Conservation (phyloP, 2,797 vertebrate genomes). For the Anisognathus igniventris region DNA sequence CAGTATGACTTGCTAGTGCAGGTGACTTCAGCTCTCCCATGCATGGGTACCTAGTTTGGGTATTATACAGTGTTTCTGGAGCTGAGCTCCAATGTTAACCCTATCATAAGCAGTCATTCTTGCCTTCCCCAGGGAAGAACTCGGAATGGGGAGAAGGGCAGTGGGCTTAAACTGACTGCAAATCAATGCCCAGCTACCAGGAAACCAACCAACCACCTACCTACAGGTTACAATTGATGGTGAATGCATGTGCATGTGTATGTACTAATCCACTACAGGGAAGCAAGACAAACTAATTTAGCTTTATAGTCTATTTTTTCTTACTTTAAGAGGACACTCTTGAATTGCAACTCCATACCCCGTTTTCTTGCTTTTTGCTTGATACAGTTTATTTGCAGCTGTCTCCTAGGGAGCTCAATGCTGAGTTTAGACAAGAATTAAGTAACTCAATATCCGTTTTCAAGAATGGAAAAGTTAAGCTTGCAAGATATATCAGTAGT, state of each 20-base stretch:
- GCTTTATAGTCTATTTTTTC: not conserved
- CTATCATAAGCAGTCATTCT: not conserved
- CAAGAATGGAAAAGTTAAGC: not conserved
- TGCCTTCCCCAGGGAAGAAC: not conserved
- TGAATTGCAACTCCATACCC: not conserved
- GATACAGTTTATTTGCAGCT: not conserved
- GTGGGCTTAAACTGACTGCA: not conserved
- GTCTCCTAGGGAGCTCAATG: not conserved
- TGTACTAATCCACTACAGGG: not conserved
- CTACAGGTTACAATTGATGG: not conserved
- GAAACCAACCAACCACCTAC: not conserved
- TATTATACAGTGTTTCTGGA: not conserved
- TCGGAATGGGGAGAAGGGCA: not conserved
- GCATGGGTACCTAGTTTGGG: not conserved
- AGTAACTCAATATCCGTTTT: not conserved
- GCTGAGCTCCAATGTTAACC: not conserved
- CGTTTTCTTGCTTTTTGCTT: not conserved
- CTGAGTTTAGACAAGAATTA: not conserved
- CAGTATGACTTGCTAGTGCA: not conserved
- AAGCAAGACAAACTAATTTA: not conserved
- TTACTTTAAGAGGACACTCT: not conserved
- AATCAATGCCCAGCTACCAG: not conserved
- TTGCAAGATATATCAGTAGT: not conserved
- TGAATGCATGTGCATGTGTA: not conserved
- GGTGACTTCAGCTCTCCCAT: not conserved